A percentile compares a stretch with the other conserved stretches of the same genome.
Evolutionary conservation across 2,888 invertebrate species (phyloP).

Genomic region (Volucella inanis): DNA sequence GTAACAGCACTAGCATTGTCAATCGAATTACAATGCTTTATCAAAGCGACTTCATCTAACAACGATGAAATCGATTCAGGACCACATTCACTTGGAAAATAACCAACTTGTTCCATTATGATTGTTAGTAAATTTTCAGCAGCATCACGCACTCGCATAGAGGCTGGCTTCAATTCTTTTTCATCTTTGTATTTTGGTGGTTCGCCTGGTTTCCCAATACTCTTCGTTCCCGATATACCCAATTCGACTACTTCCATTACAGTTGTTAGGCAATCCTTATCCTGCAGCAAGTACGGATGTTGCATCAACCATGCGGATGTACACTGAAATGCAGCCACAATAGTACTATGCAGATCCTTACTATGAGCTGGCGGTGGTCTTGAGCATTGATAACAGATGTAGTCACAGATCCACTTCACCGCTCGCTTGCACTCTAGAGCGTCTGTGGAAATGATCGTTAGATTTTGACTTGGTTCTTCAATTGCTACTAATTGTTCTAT

Average conservation of each 20-base stretch:
- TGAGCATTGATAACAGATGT: conserved; percentile 97
- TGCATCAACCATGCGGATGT: conserved; percentile 96
- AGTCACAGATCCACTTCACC: conserved; percentile 99
- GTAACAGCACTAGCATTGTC: conserved; percentile 77
- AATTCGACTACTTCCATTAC: conserved; percentile 98
- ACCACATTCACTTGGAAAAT: conserved; percentile 92
- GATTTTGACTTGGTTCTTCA: conserved; percentile 83
- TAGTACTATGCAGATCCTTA: conserved; percentile 96
- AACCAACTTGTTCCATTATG: conserved; percentile 95
- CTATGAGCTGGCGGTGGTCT: conserved; percentile 97
- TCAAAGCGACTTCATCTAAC: conserved; percentile 92
- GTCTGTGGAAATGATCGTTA: conserved; percentile 86
- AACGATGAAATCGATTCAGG: conserved; percentile 93
- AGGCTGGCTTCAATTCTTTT: conserved; percentile 97
- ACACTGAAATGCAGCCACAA: conserved; percentile 96
- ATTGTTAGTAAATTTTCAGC: conserved; percentile 96
- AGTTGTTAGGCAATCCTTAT: conserved; percentile 95
- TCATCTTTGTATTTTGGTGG: conserved; percentile 96
- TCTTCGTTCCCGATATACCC: conserved; percentile 98
- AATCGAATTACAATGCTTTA: conserved; percentile 89
- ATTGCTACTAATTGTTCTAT: conserved; percentile 82
- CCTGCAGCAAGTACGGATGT: conserved; percentile 94
- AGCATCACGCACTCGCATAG: conserved; percentile 98
- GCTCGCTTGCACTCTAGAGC: conserved; percentile 94
- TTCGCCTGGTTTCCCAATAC: conserved; percentile 93